Percentiles rank a stretch among this genome's conserved stretches.
Conservation (phyloP, 2,113 vertebrate genomes). For the Peromyscus polionotus region DNA sequence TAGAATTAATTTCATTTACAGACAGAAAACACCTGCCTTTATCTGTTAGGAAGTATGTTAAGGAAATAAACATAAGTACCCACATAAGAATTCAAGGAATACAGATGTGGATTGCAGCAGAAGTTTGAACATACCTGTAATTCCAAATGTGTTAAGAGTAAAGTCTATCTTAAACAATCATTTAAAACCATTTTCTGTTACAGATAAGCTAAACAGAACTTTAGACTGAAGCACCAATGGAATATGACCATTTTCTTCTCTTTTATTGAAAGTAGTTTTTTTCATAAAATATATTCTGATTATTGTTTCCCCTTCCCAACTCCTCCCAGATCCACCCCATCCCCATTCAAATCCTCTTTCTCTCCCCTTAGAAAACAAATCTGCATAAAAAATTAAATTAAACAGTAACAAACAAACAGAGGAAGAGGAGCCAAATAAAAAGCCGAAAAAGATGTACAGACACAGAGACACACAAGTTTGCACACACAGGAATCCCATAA, state of each 20-base stretch:
- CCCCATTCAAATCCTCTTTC: background rate
- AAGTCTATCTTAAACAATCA: background rate
- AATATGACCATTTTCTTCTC: background rate
- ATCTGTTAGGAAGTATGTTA: background rate
- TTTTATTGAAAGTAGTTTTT: background rate
- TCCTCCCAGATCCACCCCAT: background rate
- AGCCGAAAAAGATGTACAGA: no score
- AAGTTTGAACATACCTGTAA: background rate
- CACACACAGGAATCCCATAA: no score
- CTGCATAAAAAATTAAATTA: no score
- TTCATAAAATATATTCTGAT: background rate
- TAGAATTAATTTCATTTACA: background rate
- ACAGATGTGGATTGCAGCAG: background rate
- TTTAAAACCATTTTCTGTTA: background rate
- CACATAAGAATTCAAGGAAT: background rate
- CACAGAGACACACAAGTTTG: no score
- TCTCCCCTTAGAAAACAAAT: no score
- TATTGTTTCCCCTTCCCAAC: background rate
- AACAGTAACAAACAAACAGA: no score
- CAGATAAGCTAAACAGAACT: background rate
- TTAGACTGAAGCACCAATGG: background rate
- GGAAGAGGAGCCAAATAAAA: no score
- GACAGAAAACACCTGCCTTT: background rate
- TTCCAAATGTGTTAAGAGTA: background rate
- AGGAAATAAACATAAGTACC: slow-evolving; percentile 24